Evolutionary conservation across 2,888 invertebrate species (phyloP).

Genomic region (Lasioglossum morio): DNA sequence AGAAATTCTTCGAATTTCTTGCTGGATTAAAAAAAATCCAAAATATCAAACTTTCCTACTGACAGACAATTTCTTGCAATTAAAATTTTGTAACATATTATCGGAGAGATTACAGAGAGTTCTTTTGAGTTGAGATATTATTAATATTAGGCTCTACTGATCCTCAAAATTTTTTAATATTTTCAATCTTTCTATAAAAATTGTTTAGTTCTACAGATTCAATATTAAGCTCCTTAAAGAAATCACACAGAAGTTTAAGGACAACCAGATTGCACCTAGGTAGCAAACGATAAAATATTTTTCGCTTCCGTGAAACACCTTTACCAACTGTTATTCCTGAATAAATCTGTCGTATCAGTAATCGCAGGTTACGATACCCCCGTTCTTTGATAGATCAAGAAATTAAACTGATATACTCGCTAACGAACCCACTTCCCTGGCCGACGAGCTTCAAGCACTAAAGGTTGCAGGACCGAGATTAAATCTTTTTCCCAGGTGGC

Average conservation of each 20-base stretch:
- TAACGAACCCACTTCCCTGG: constrained; percentile 47
- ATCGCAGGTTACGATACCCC: neutral
- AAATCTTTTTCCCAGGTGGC: constrained; percentile 54
- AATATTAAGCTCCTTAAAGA: neutral
- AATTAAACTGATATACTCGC: constrained; percentile 29
- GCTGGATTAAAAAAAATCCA: neutral
- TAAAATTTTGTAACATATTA: neutral
- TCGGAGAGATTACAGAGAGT: neutral
- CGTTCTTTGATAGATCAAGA: constrained; percentile 14
- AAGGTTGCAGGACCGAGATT: constrained; percentile 41
- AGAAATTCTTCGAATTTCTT: neutral
- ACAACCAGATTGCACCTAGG: neutral
- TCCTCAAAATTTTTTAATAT: neutral
- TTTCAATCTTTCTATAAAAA: neutral
- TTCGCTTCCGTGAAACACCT: neutral
- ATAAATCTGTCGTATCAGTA: neutral
- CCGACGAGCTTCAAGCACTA: constrained; percentile 22
- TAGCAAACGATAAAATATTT: neutral
- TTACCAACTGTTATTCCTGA: neutral
- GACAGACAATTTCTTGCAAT: neutral
- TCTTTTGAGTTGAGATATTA: neutral
- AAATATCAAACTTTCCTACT: neutral
- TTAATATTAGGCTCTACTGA: too few relatives aligned
- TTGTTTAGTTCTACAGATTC: too few relatives aligned
- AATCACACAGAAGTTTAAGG: neutral